Conservation (phyloP, 2,113 vertebrate species). For the Talpa occidentalis region DNA sequence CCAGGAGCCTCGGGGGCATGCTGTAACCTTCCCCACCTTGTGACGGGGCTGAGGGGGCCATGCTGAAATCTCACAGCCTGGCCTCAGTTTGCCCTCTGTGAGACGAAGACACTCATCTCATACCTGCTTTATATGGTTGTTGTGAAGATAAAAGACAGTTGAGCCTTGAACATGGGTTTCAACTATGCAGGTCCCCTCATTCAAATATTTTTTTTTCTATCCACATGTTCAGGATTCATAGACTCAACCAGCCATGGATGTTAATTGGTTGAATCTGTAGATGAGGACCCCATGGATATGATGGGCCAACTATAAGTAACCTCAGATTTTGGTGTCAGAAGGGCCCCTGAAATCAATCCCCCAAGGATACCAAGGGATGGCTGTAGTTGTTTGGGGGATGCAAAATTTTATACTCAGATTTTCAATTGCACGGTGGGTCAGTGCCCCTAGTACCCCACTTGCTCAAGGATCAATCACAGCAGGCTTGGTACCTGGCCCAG, state of each 20-base stretch:
- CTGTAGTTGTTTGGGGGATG: not conserved
- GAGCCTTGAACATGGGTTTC: not conserved
- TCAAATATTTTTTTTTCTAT: not conserved
- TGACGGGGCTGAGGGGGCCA: no score
- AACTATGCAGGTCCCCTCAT: not conserved
- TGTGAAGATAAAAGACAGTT: not conserved
- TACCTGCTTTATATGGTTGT: not conserved
- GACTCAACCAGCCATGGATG: no score
- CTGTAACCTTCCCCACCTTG: not conserved
- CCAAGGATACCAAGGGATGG: not conserved
- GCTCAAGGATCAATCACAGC: no score
- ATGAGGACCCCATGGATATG: not conserved
- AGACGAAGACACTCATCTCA: not conserved
- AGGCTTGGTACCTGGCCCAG: not conserved
- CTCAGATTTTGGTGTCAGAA: not conserved
- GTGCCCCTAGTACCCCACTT: no score
- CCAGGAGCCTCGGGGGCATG: not conserved
- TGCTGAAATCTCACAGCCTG: no score
- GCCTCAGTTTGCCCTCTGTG: not conserved
- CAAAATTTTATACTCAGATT: not conserved
- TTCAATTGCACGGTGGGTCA: no score
- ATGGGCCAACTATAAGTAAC: not conserved
- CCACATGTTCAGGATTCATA: no score
- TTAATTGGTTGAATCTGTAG: no score
- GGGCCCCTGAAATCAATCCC: not conserved